A percentile compares a stretch with the other conserved stretches of the same genome.
These are phyloP conservation scores for Aleiodes leptofemur DNA, from an alignment of 2,888 invertebrate species.

Conservation along the genomic window DNA sequence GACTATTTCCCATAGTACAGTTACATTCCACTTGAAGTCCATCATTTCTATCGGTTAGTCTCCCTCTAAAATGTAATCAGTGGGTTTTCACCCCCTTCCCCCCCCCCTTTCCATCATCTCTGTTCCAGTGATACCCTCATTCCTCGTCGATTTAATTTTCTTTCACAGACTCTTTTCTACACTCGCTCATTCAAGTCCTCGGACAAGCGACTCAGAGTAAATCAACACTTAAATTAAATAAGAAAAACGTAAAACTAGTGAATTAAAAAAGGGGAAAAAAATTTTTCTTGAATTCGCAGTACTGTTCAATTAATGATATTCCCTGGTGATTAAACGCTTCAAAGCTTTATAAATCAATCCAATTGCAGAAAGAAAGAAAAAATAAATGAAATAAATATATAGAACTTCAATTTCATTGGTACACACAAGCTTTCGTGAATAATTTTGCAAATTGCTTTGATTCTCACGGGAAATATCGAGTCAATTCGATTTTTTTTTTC, in stretches of 20 bases:
- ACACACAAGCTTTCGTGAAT: constrained; percentile 22
- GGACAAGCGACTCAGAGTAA: background rate
- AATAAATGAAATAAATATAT: constrained; percentile 14
- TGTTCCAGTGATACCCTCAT: constrained; percentile 34
- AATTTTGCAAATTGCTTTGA: constrained; percentile 24
- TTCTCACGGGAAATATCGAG: constrained; percentile 27
- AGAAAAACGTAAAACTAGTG: background rate
- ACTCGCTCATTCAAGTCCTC: background rate
- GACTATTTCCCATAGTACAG: background rate
- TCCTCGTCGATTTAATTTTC: constrained; percentile 42
- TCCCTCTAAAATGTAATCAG: constrained; percentile 41
- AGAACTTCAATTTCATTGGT: constrained; percentile 29
- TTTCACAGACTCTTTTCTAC: background rate
- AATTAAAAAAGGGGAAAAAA: background rate
- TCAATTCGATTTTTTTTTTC: constrained; percentile 11
- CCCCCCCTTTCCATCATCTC: background rate
- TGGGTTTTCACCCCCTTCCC: constrained; percentile 24
- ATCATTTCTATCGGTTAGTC: constrained; percentile 2
- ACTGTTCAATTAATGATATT: background rate
- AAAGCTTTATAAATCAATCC: constrained; percentile 13
- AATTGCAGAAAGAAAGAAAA: too few relatives aligned
- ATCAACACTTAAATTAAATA: constrained; percentile 16
- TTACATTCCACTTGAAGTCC: constrained; percentile 5
- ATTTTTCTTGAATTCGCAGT: background rate
- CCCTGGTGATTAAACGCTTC: background rate